These are phyloP conservation scores for Cataglyphis albicans DNA, from an alignment of 2,888 invertebrate genomes.

Conservation along the genomic window DNA sequence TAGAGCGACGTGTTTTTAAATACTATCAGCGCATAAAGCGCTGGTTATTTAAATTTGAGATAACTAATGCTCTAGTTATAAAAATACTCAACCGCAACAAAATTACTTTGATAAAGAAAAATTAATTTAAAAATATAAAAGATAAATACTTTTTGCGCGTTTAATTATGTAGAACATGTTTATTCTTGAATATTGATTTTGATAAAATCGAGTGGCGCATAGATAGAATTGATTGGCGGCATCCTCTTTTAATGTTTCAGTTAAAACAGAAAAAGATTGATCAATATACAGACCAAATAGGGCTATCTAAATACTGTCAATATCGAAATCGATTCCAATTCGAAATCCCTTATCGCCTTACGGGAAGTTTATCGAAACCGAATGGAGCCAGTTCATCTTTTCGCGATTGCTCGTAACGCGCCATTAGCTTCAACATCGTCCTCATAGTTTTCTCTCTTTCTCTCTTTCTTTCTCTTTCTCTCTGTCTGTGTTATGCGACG, in stretches of 20 bases:
- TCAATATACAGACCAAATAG: constrained; percentile 6
- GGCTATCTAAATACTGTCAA: constrained; percentile 3
- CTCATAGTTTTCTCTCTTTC: neutral
- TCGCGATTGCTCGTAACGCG: constrained; percentile 51
- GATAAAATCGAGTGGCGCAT: neutral
- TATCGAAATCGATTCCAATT: constrained; percentile 31
- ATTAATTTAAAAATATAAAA: neutral
- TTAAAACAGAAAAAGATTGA: constrained; percentile 4
- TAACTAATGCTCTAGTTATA: neutral
- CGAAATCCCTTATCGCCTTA: constrained; percentile 36
- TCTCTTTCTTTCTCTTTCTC: neutral
- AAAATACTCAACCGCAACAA: neutral
- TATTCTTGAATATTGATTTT: neutral
- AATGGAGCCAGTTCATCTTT: constrained; percentile 53
- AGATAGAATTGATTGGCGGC: neutral
- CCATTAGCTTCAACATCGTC: constrained; percentile 38
- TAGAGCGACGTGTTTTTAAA: constrained; percentile 11
- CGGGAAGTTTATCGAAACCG: constrained; percentile 49
- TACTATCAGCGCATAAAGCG: neutral
- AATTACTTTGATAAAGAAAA: neutral
- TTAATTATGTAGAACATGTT: neutral
- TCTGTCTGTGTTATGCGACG: constrained; percentile 22
- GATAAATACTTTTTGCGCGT: neutral
- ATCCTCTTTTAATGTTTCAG: neutral
- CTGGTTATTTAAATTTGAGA: neutral